Percentiles rank a stretch among this genome's conserved stretches.
Conservation (phyloP, 2,888 invertebrate genomes). For the Drosophila sordidapex region DNA sequence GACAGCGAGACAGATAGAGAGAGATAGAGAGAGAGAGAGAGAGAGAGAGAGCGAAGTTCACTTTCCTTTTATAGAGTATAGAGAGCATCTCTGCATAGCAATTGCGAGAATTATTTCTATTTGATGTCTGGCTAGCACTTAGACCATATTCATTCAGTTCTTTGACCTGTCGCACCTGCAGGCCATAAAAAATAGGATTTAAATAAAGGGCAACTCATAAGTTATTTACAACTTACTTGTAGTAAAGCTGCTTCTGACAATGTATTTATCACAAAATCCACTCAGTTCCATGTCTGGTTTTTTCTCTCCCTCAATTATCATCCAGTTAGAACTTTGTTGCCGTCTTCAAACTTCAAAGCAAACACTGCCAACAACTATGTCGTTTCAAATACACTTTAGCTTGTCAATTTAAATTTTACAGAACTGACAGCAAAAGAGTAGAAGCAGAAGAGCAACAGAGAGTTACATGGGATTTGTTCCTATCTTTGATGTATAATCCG, state of each 20-base stretch:
- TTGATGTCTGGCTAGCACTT: slow-evolving; percentile 5
- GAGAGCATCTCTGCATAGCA: slow-evolving; percentile 4
- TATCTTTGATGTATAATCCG: slow-evolving; percentile 36
- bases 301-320: background rate
- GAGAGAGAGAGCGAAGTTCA: background rate
- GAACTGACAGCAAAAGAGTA: background rate
- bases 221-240: background rate
- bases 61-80: slow-evolving; percentile 17
- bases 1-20: background rate
- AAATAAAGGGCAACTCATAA: background rate
- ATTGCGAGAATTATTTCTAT: slow-evolving; percentile 26
- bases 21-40: no score
- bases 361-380: background rate
- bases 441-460: background rate
- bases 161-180: background rate
- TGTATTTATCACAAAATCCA: background rate
- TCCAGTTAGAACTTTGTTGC: background rate
- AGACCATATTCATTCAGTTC: background rate
- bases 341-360: background rate
- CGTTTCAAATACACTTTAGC: slow-evolving; percentile 5
- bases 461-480: slow-evolving; percentile 25
- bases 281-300: background rate
- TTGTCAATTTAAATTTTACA: slow-evolving; percentile 27
- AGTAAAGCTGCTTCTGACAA: background rate
- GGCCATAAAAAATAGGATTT: background rate